phyloP scores from a whole-genome alignment of 2,113 vertebrate genomes.

The Myotis brandtii region DNA sequence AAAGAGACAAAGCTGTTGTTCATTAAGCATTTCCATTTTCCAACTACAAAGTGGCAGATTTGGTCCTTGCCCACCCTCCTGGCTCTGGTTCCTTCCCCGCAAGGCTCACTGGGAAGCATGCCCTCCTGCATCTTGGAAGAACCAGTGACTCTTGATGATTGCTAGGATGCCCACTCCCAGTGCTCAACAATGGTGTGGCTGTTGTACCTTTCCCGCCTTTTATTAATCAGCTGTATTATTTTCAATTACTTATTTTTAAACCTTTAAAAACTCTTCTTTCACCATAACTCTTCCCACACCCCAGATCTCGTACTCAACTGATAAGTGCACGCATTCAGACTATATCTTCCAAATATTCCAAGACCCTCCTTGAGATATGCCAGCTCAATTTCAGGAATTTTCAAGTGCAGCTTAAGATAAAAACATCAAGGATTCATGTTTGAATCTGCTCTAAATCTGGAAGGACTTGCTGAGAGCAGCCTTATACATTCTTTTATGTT shows the following conservation, averaged over 20 bases:
- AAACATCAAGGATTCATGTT: background rate
- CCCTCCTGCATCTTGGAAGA: background rate
- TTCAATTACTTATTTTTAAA: conserved; percentile 5
- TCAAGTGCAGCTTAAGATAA: background rate
- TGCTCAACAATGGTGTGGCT: background rate
- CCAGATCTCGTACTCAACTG: background rate
- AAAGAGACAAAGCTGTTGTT: background rate
- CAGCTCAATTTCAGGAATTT: conserved; percentile 25
- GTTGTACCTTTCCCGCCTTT: background rate
- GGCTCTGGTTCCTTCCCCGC: background rate
- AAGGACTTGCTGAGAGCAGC: background rate
- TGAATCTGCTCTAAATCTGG: background rate
- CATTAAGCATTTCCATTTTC: background rate
- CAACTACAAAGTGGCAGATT: background rate
- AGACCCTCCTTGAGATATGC: background rate
- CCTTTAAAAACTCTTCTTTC: background rate
- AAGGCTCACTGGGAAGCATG: background rate
- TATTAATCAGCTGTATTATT: background rate
- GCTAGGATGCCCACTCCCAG: background rate
- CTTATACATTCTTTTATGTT: background rate
- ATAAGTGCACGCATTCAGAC: background rate
- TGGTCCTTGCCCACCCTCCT: background rate
- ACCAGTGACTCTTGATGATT: background rate
- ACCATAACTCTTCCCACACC: background rate
- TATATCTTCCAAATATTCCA: background rate